Evolutionary conservation across 92 coral and sea anemone genomes (phyloP), one percentile per base, ranked within the genome.

Genomic region (Zoanthus sociatus): DNA sequence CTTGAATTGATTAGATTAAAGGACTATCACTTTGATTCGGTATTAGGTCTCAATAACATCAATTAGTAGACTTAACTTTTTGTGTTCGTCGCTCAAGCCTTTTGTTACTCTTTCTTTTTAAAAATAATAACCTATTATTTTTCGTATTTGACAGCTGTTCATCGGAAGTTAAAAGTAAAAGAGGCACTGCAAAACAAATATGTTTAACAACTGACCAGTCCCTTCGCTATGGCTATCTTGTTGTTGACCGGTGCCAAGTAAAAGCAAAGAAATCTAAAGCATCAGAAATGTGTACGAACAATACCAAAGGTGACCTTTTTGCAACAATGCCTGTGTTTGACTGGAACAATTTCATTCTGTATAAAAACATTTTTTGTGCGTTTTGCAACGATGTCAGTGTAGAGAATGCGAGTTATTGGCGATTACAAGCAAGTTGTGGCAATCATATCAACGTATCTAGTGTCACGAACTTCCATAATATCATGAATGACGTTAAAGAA

Each of bases 351-450:
- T 15, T 63, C 44, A 81, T 47, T 0, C 75, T 81, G 0, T 81
- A 66, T 63, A 81, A 66, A 73, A 81, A 81, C 76, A 50, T 81
- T n/a, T 81, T 81, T 47, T 81, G 76, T 81, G 85, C 85, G 6
- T 12, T 66, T 13, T 81, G 85, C 67, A 81, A 81, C 26, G 37
- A 50, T 50, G 55, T 11, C 55, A 37, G 72, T 32, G 75, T 74
- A 42, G 8, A 66, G 63, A 66, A 64, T 70, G 67, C 46, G 1
- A 81, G 75, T 47, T 81, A 81, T 13, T 81, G 76, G 85, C 44
- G 6, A 18, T 26, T 81, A 4, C 2, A 81, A 81, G 85, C 85
- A 13, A 45, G 44, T 21, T 81, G 85, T 33, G 44, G 60, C 33
- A 18, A 33, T 11, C 9, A 21, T 11, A 13, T n/a, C 9, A 81